Evolutionary conservation across 1,140 invertebrate species (phyloP), one percentile per base, ranked within the genome.

Genomic region (Drosophila watanabei): DNA sequence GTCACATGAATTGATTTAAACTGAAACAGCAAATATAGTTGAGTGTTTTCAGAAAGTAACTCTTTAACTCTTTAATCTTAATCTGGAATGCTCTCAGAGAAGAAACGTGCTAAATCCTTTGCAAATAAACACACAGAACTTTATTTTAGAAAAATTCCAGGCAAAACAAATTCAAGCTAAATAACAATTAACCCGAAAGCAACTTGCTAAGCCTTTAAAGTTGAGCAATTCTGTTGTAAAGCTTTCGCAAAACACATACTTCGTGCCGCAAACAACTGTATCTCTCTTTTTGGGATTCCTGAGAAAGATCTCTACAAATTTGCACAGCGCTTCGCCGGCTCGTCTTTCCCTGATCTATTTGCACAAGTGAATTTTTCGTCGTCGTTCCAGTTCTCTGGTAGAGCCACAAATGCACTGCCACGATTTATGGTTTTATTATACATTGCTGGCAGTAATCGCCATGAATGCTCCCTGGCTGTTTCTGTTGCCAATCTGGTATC

Each of bases 221-320:
- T 46, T 73, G 28, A 37, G 32, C 58, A 75, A 75, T 48, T 45
- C 41, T 35, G 18, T 33, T 24, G 33, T 54, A 54, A 57, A 72
- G 35, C 66, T 71, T 37, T 69, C n/a, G 30, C 45, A 52, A 70
- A 51, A 72, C 16, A 45, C 41, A n/a, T n/a, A 13, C n/a, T 46
- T 24, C 28, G 14, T 16, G 32, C 18, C n/a, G 10, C 64, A 61
- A 56, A 48, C 56, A 61, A 28, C 18, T 11, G 39, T 45, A 69
- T 71, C 49, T 69, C 24, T 30, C 33, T 59, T 49, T 59, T 59
- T 30, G 45, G 32, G 59, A 75, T 75, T 63, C 59, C 49, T 43
- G 1, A 39, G 72, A 75, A 75, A 56, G 54, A 63, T 56, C 58
- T 71, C 13, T 43, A n/a, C 35, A 72, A 72, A 73, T 73, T 73